Evolutionary conservation across 1,140 invertebrate genomes (phyloP), one percentile per base, ranked within the genome.

Genomic region (Bombus cullumanus): DNA sequence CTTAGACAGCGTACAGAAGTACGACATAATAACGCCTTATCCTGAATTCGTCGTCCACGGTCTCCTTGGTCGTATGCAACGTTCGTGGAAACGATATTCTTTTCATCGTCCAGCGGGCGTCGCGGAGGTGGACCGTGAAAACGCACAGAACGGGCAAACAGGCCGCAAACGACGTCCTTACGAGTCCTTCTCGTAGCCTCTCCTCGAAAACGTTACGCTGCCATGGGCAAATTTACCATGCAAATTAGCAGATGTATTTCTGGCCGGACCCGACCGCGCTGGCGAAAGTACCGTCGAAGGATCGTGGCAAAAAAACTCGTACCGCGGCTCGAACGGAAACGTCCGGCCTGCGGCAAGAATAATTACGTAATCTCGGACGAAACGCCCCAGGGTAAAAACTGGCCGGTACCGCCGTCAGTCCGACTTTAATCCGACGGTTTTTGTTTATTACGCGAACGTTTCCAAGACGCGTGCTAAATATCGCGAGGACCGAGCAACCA

Each of bases 161-260:
- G 76, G 68, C 43, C 76, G 82, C 83, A 89, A 90, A 86, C 86
- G 84, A 86, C 72, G 83, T 82, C 59, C 76, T 69, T 59, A 82
- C 88, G 47, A 31, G 25, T 47, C 34, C 28, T 47, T 74, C 53
- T 53, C 72, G 41, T 62, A 59, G 76, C 41, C 78, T 85, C 69
- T 89, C 79, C 86, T 87, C 86, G 76, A 84, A 13, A 88, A 86
- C 76, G 86, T 90, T 86, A 88, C 89, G 89, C 89, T 79, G 89
- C 83, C 79, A 75, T 79, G 86, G 82, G 89, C 89, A 88, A 90
- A 90, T 90, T 90, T 90, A 90, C 89, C 86, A 90, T 90, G 89
- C 86, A 90, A 90, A 90, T 90, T 90, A 90, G 89, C 89, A 88
- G 89, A 90, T 90, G 89, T 90, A 90, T 90, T 90, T 86, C 86